These are phyloP conservation scores for Potorous gilbertii DNA, from an alignment of 2,797 vertebrate species.

Conservation along the genomic window DNA sequence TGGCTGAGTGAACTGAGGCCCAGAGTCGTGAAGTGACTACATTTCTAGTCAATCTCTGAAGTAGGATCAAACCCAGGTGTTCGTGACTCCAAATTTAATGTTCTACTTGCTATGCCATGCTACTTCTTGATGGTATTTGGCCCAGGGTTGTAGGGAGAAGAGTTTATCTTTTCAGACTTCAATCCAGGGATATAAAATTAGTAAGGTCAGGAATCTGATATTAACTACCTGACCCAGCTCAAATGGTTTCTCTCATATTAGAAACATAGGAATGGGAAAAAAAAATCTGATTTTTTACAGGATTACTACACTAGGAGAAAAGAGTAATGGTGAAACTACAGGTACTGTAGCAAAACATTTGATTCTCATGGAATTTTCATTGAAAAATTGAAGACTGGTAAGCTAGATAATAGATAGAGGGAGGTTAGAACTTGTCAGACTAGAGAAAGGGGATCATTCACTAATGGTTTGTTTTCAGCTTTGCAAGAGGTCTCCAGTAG, in stretches of 20 bases:
- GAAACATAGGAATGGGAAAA: not conserved
- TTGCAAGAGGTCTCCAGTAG: not conserved
- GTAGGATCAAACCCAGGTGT: not conserved
- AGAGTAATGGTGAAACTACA: not conserved
- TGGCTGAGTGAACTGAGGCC: not conserved
- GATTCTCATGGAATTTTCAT: not conserved
- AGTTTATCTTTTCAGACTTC: conserved; percentile 1
- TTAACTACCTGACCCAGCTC: not conserved
- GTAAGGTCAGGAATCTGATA: not conserved
- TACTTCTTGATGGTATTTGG: not conserved
- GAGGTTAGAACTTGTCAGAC: not conserved
- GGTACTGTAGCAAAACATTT: not conserved
- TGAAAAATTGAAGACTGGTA: not conserved
- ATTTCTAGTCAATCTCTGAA: not conserved
- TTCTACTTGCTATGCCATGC: not conserved
- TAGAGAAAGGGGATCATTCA: not conserved
- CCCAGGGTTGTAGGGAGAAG: not conserved
- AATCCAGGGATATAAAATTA: not conserved
- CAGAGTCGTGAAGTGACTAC: not conserved
- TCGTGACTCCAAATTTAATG: not conserved
- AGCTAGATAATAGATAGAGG: not conserved
- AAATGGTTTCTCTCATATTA: not conserved
- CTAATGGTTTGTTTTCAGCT: not conserved
- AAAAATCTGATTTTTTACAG: not conserved
- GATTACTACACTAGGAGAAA: not conserved